These are phyloP conservation scores for Acheta domesticus DNA, from an alignment of 2,888 invertebrate genomes.

Conservation along the genomic window DNA sequence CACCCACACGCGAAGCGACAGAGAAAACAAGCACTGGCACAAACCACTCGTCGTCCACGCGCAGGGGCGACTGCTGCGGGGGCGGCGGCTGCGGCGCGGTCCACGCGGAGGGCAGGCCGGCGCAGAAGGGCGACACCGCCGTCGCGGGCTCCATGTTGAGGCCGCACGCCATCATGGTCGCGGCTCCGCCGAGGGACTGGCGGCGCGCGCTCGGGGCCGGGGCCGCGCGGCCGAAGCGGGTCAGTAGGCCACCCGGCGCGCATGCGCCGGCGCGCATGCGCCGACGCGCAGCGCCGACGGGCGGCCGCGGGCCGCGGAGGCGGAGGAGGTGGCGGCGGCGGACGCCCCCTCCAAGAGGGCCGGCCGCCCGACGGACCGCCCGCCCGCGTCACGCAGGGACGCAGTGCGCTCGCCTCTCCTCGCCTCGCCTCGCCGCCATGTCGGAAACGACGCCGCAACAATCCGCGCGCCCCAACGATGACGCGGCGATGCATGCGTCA, in stretches of 20 bases:
- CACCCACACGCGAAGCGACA: no score
- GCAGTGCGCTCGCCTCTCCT: neutral
- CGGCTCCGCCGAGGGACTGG: neutral
- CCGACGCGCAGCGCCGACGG: neutral
- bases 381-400: slow-evolving; percentile 19
- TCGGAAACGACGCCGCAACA: neutral
- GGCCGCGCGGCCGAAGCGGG: slow-evolving; percentile 26
- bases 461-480: no score
- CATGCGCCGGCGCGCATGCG: neutral
- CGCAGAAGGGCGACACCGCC: slow-evolving; percentile 18
- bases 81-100: no score
- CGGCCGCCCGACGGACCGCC: neutral
- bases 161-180: slow-evolving; percentile 9
- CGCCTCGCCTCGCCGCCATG: neutral
- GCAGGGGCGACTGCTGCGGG: no score
- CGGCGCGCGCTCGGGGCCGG: slow-evolving; percentile 23
- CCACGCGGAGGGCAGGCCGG: neutral
- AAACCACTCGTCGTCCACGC: no score
- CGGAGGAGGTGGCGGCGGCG: neutral
- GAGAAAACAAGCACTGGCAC: no score
- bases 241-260: slow-evolving; percentile 31
- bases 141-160: neutral
- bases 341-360: neutral
- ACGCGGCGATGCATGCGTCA: no score
- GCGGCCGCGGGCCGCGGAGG: neutral